These are phyloP conservation scores for Ia io DNA, from an alignment of 2,113 vertebrate species.

Conservation along the genomic window DNA sequence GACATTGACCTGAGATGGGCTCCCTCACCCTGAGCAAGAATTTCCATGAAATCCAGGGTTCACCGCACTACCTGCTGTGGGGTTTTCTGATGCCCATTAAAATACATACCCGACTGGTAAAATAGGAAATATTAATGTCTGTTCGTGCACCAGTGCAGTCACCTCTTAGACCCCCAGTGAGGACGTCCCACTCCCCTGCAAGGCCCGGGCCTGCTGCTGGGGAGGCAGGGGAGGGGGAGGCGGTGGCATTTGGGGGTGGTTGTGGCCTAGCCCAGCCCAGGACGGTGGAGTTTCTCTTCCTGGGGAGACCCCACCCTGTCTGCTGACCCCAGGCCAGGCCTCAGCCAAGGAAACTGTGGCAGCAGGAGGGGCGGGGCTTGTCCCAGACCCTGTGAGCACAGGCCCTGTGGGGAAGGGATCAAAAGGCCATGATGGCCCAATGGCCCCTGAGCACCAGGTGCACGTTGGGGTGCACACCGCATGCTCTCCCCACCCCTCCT, in stretches of 20 bases:
- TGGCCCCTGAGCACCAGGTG: not conserved
- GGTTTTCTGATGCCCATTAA: not conserved
- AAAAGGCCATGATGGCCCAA: not conserved
- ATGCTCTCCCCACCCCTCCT: rapidly evolving
- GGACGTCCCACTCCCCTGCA: not conserved
- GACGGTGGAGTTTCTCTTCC: rapidly evolving
- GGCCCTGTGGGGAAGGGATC: not conserved
- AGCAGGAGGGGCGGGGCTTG: not conserved
- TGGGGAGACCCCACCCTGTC: not conserved
- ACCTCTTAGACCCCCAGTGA: not conserved
- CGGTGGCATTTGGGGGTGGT: not conserved
- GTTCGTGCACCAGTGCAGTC: rapidly evolving
- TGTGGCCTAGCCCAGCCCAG: not conserved
- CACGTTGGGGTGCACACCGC: not conserved
- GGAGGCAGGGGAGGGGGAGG: rapidly evolving
- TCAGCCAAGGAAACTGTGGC: not conserved
- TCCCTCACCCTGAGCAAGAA: not conserved
- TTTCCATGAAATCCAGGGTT: not conserved
- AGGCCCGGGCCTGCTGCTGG: rapidly evolving
- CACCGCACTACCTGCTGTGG: not conserved
- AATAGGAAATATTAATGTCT: not conserved
- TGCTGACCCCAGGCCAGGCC: not conserved
- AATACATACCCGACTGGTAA: not conserved
- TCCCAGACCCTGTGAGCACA: not conserved
- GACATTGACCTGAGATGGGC: not conserved